These are phyloP conservation scores for Tyria jacobaeae DNA, from an alignment of 2,888 invertebrate species.

Conservation along the genomic window DNA sequence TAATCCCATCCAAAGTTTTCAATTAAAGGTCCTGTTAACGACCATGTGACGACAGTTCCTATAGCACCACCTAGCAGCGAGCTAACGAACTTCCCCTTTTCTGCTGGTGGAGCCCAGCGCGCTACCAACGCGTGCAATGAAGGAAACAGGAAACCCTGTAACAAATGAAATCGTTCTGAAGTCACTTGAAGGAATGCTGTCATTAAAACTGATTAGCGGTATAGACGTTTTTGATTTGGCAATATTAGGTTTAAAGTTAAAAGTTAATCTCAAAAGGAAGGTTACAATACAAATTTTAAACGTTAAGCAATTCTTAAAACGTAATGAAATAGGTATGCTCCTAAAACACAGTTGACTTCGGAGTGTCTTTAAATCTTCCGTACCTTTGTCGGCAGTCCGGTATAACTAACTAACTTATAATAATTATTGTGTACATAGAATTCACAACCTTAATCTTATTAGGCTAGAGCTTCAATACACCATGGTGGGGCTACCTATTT, in stretches of 20 bases:
- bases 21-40: slow-evolving; percentile 88
- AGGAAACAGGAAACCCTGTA: slow-evolving; percentile 88
- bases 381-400: no score
- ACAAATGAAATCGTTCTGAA: slow-evolving; percentile 21
- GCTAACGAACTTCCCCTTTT: slow-evolving; percentile 90
- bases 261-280: no score
- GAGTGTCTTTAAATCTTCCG: no score
- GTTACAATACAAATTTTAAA: no score
- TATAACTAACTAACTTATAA: no score
- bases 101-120: slow-evolving; percentile 91
- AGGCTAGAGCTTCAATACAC: no score
- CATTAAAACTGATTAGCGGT: neutral
- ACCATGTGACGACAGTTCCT: slow-evolving; percentile 90
- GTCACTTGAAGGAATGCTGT: neutral
- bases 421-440: no score
- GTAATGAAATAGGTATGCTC: no score
- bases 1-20: slow-evolving; percentile 89
- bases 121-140: slow-evolving; percentile 89
- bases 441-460: no score
- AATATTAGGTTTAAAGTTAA: neutral
- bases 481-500: no score
- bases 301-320: no score
- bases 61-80: slow-evolving; percentile 89
- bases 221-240: neutral
- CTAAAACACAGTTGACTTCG: no score